Percentiles rank a stretch among this genome's conserved stretches.
Evolutionary conservation across 2,113 vertebrate genomes (phyloP).

Genomic region (Ceyx melanurus): DNA sequence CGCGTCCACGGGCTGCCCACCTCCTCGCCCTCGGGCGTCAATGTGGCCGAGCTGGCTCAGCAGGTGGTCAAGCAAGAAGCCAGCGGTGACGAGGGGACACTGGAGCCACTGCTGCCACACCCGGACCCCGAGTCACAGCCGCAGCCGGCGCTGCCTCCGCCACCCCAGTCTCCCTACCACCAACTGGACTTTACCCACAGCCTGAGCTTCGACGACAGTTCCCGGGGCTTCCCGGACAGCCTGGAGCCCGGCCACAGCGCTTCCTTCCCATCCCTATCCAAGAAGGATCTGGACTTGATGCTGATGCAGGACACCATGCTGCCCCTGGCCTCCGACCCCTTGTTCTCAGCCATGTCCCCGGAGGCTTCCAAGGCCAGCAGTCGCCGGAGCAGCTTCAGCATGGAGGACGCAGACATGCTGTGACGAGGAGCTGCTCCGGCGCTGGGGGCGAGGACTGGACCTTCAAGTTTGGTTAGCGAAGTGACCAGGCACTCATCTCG

Average conservation of each 20-base stretch:
- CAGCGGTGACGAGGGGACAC: slow-evolving; percentile 76
- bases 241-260: slow-evolving; percentile 84
- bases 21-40: slow-evolving; percentile 85
- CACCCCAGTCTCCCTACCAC: slow-evolving; percentile 75
- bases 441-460: neutral
- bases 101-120: slow-evolving; percentile 71
- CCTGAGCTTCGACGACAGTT: slow-evolving; percentile 87
- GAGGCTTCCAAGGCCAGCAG: slow-evolving; percentile 94
- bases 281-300: slow-evolving; percentile 90
- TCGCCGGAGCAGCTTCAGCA: slow-evolving; percentile 97
- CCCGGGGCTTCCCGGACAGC: slow-evolving; percentile 79
- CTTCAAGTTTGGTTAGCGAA: neutral
- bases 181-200: slow-evolving; percentile 89
- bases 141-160: slow-evolving; percentile 58
- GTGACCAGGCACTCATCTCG: neutral
- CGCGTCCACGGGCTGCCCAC: slow-evolving; percentile 88
- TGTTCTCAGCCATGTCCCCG: slow-evolving; percentile 94
- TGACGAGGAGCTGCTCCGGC: slow-evolving; percentile 64
- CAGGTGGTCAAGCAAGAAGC: slow-evolving; percentile 89
- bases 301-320: slow-evolving; percentile 94
- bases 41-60: slow-evolving; percentile 81
- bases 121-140: slow-evolving; percentile 65
- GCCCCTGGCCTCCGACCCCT: slow-evolving; percentile 88
- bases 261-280: slow-evolving; percentile 81
- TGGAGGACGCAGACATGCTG: slow-evolving; percentile 94